Base-by-base conservation (phyloP, 2,113 vertebrate species). In the Dendrocopos noguchii region DNA sequence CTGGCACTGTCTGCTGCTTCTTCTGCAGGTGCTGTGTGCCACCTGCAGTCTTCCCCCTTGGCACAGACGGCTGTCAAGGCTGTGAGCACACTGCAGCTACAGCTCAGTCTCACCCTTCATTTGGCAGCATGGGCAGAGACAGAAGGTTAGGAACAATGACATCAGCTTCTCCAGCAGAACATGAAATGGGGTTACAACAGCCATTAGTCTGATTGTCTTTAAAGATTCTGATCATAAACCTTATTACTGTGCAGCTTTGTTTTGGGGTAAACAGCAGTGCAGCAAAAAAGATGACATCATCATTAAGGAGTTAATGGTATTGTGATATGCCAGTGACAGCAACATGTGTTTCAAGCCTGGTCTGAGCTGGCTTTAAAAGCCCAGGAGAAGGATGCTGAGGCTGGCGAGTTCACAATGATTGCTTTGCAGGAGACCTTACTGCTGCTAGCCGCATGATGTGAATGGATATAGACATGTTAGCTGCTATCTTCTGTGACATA, bases 261-360 rank as follows among this genome's bases (percentile, higher is more conserved):
- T 22, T 31, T 2, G 1, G 7, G 12, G 4, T 59, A 28, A 53
- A 83, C 17, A 44, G 15, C 7, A 2, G 14, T 18, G 25, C 29
- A 63, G 9, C 15, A 24, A 60, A 13, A 70, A 83, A 17, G 6
- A 53, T 2, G 4, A 73, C 60, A 10, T 27, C 20, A 47, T 5
- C 1, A 2, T 27, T 5, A 55, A 31, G 11, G 42, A 67, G 9
- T 21, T 60, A 2, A 44, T 20, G 21, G 5, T 1, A 7, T 3
- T 7, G 33, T 3, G 25, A 0, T 27, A 6, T 2, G 46, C 7
- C 3, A 47, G 60, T 33, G n/a, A 34, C 65, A 84, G 46, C 4
- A 28, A 15, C 0, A 1, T 8, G 29, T 16, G 24, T 56, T 15
- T 10, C 24, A 63, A 27, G 1, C 50, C 4, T 0, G 0, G 4